A percentile compares a stretch with the other conserved stretches of the same genome.
Evolutionary conservation across 2,888 invertebrate genomes (phyloP).

Genomic region (Boloria euphrosyne): DNA sequence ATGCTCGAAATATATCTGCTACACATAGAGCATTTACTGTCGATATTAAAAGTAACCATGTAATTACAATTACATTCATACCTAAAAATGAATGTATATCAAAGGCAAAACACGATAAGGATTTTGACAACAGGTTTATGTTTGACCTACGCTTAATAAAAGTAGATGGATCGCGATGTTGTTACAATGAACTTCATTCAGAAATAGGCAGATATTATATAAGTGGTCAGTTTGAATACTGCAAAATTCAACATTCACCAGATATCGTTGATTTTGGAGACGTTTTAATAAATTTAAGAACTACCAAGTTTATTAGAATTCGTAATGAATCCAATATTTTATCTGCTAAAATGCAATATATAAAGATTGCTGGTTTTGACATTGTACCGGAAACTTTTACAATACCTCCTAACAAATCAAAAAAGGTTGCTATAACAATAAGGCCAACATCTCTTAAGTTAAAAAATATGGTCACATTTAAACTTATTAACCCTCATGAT

Average conservation of each 20-base stretch:
- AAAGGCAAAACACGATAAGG: constrained; percentile 55
- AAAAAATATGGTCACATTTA: constrained; percentile 53
- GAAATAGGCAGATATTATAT: constrained; percentile 80
- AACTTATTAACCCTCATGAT: constrained; percentile 61
- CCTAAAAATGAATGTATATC: constrained; percentile 70
- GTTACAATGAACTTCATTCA: constrained; percentile 63
- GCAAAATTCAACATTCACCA: constrained; percentile 73
- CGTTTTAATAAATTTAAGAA: constrained; percentile 60
- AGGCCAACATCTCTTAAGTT: constrained; percentile 61
- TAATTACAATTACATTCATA: constrained; percentile 60
- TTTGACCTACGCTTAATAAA: constrained; percentile 68
- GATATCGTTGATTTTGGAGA: constrained; percentile 70
- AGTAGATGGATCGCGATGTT: constrained; percentile 64
- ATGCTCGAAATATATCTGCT: constrained; percentile 70
- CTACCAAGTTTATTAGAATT: constrained; percentile 63
- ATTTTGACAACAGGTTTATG: constrained; percentile 63
- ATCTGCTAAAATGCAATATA: constrained; percentile 65
- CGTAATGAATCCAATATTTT: constrained; percentile 68
- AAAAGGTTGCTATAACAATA: constrained; percentile 53
- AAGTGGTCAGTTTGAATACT: constrained; percentile 80
- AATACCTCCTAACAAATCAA: constrained; percentile 63
- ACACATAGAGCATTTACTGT: constrained; percentile 69
- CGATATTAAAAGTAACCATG: constrained; percentile 49
- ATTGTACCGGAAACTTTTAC: constrained; percentile 63
- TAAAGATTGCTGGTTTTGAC: constrained; percentile 62